Conservation (phyloP, 2,113 vertebrate species). For the Epinephelus cyanopodus region DNA sequence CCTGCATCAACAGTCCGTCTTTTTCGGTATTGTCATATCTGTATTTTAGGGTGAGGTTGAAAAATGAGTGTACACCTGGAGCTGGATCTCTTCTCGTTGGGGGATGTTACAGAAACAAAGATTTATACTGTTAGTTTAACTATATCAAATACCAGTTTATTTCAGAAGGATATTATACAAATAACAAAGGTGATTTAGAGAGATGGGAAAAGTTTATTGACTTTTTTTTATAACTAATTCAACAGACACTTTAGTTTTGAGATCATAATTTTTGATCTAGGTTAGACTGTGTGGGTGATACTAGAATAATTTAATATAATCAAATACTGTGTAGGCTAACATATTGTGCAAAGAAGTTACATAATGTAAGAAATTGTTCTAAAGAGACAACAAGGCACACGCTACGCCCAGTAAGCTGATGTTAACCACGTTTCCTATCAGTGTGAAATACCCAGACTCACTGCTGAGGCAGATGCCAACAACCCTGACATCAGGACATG, state of each 20-base stretch:
- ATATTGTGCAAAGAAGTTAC: not conserved
- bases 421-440: not conserved
- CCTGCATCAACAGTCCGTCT: too few species aligned
- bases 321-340: not conserved
- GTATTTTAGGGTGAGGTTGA: too few species aligned
- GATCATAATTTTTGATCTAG: conserved; percentile 10
- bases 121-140: too few species aligned
- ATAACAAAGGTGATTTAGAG: too few species aligned
- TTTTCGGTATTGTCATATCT: too few species aligned
- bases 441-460: not conserved
- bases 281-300: not conserved
- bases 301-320: not conserved
- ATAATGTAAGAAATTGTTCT: not conserved
- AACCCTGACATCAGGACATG: conserved; percentile 34
- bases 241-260: not conserved
- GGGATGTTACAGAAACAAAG: too few species aligned
- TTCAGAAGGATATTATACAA: too few species aligned
- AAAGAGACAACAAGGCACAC: too few species aligned
- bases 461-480: conserved; percentile 26
- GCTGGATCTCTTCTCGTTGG: too few species aligned
- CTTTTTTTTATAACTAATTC: not conserved
- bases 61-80: too few species aligned
- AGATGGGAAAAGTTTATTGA: not conserved
- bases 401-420: not conserved
- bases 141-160: too few species aligned